Base-by-base conservation (phyloP, 2,113 vertebrate species). In the Bos taurus region DNA sequence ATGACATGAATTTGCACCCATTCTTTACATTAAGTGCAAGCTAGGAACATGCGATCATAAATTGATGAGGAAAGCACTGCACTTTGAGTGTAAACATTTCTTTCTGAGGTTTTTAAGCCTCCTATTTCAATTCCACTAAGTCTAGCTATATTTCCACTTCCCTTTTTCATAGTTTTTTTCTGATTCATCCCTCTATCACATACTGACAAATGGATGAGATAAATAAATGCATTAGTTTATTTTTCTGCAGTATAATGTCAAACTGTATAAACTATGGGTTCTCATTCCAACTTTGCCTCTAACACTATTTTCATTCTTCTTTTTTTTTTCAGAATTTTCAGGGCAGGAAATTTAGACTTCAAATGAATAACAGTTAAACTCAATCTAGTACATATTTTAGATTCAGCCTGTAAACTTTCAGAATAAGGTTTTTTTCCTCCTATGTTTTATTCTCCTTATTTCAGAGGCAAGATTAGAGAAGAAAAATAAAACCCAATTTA, bases 81-180 rank as follows among this genome's bases (percentile, higher is more conserved):
- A 80, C 56, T 89, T 88, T 91, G 87, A 88, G 60, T 52, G 13
- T 74, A 91, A 95, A 91, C 64, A 95, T 93, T 95, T 93, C 74
- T 95, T 97, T 95, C 43, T 57, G 56, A 87, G 50, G 43, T 82
- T 93, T 97, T 94, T 91, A 92, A 95, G 67, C n/a, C 91, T 98
- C 23, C 67, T 43, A 62, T 95, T 97, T 59, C 96, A 94, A 84
- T 87, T 87, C 89, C 83, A 95, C 91, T 91, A 97, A 88, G 33
- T 80, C 28, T 93, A 62, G 43, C 40, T 93, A 48, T 93, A 93
- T 88, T 94, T 89, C 78, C 16, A 91, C 54, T 86, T 83, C 36
- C 90, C 78, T 48, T 19, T 87, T 93, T 91, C 40, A 92, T 4
- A 59, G 46, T 60, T 81, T 86, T 86, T 71, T 80, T 80, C 46